A percentile compares a stretch with the other conserved stretches of the same genome.
Evolutionary conservation across 2,113 vertebrate species (phyloP).

Genomic region (Seriola quinqueradiata): DNA sequence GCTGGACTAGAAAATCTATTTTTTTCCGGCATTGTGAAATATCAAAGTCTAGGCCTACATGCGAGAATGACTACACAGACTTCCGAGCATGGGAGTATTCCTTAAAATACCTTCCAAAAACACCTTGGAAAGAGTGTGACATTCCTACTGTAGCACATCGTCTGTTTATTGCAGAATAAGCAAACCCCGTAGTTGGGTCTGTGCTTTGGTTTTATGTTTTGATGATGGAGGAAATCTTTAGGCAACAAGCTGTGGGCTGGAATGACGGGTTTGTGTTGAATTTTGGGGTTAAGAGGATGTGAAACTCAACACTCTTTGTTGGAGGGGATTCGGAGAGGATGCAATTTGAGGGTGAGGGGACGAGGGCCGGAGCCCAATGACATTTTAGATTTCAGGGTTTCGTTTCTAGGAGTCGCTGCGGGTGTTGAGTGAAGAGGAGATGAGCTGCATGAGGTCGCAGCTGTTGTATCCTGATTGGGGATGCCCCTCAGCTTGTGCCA

Average conservation of each 20-base stretch:
- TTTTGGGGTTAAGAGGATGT: slow-evolving; percentile 34
- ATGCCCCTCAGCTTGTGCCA: slow-evolving; percentile 22
- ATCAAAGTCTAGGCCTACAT: neutral
- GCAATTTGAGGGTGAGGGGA: slow-evolving; percentile 45
- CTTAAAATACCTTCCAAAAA: neutral
- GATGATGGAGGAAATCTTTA: slow-evolving; percentile 26
- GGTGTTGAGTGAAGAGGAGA: slow-evolving; percentile 73
- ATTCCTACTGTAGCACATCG: neutral
- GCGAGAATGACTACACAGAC: neutral
- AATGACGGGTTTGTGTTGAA: slow-evolving; percentile 43
- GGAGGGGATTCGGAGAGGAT: slow-evolving; percentile 29
- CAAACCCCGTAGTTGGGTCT: neutral
- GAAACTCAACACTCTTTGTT: slow-evolving; percentile 58
- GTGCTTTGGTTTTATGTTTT: slow-evolving; percentile 14
- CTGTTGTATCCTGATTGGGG: slow-evolving; percentile 28
- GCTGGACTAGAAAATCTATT: neutral
- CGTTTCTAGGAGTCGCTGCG: slow-evolving; percentile 55
- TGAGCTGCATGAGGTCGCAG: slow-evolving; percentile 59
- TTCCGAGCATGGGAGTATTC: neutral
- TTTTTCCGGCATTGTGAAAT: neutral
- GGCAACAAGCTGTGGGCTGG: neutral
- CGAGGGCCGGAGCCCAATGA: slow-evolving; percentile 49
- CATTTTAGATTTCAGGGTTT: slow-evolving; percentile 71
- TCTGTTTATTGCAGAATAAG: slow-evolving; percentile 18
- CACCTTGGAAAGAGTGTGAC: neutral